Base-by-base conservation (phyloP, 1,140 invertebrate genomes). In the Phenacoccus solenopsis region DNA sequence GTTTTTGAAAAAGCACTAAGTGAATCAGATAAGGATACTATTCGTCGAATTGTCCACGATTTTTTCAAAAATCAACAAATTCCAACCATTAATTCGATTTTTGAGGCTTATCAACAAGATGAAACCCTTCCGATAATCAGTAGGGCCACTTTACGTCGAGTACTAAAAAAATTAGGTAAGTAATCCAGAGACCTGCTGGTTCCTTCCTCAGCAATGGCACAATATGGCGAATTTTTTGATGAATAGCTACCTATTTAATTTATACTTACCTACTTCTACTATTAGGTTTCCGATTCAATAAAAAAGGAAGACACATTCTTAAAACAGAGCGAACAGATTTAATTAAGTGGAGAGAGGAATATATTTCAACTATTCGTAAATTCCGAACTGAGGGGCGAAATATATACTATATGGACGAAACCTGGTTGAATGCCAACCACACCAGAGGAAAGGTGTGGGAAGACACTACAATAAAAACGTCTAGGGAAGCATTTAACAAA, bases 341-440 rank as follows among this genome's bases (percentile, higher is more conserved):
- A 27, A 35, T 69, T 21, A 1, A 49, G 16, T 56, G 35, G 68
- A 30, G 68, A 21, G 20, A 25, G n/a, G 49, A 56, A 25, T 69
- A 38, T 49, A 3, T 69, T 22, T 20, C 21, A 21, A 35, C 32
- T 21, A 69, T 69, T 38, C 12, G n/a, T 12, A 16, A 25, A 7
- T 69, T 24, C n/a, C 20, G 32, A 38, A 9, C 16, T 13, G 32
- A 69, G 24, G 32, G 32, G n/a, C 30, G 68, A 9, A 22, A 30
- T 5, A 49, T 69, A 24, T 69, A 69, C n/a, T 49, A 69, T 7
- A 25, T 35, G 1, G 68, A 56, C 21, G 68, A 69, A 16, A 69
- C 68, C 3, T 69, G 68, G 68, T 3, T 69, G 16, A 69, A 69
- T 24, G 21, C 22, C 1, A 38, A 25, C 0, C 12, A 27, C 27